phyloP scores from a whole-genome alignment of 1,140 invertebrate species.

The Ostrea denselamellosa region DNA sequence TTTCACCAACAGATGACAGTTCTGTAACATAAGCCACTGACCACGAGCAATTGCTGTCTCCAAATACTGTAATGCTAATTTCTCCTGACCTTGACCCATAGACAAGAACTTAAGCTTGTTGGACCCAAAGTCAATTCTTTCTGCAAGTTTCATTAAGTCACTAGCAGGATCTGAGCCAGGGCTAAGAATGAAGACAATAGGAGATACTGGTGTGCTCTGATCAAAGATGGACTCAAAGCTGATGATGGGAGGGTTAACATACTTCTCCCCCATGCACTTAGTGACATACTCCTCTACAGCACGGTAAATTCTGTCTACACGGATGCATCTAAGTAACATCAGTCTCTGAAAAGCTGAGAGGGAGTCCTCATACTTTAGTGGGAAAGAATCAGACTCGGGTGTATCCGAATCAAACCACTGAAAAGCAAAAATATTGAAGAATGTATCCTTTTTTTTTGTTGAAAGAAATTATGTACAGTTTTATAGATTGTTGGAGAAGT shows the following conservation, averaged over 20 bases:
- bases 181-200: constrained; percentile 92
- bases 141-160: constrained; percentile 92
- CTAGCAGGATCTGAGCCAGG: constrained; percentile 92
- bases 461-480: too few species aligned
- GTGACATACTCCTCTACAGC: constrained; percentile 89
- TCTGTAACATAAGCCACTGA: constrained; percentile 93
- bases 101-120: constrained; percentile 90
- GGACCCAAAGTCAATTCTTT: constrained; percentile 85
- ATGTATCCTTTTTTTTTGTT: too few species aligned
- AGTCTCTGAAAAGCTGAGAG: constrained; percentile 85
- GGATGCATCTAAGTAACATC: constrained; percentile 91
- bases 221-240: constrained; percentile 89
- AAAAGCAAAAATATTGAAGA: constrained; percentile 42
- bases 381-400: constrained; percentile 85
- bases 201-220: constrained; percentile 88
- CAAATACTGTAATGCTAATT: constrained; percentile 85
- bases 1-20: constrained; percentile 89
- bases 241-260: constrained; percentile 90
- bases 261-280: constrained; percentile 90
- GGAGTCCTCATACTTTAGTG: constrained; percentile 84
- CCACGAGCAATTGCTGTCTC: constrained; percentile 87
- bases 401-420: constrained; percentile 91
- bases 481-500: too few species aligned
- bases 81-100: constrained; percentile 93
- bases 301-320: constrained; percentile 90